A percentile compares a stretch with the other conserved stretches of the same genome.
Evolutionary conservation across 2,888 invertebrate species (phyloP).

Genomic region (Flabesymbios commensalis): DNA sequence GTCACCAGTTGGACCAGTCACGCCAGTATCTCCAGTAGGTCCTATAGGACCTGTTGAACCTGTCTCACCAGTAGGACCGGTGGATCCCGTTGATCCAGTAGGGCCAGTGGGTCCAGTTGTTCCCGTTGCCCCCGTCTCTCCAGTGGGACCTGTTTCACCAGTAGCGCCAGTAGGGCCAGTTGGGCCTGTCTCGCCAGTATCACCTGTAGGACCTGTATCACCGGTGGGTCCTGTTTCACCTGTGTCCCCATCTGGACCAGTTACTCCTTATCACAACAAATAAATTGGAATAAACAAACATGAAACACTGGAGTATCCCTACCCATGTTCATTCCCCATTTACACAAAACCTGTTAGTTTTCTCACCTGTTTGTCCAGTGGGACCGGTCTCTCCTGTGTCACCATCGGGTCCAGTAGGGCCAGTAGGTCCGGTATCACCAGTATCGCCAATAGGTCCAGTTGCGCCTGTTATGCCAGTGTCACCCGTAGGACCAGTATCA

Average conservation of each 20-base stretch:
- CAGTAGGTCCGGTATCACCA: conserved; percentile 15
- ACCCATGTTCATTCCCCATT: too few species aligned
- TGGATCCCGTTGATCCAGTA: conserved; percentile 65
- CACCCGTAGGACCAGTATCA: too few species aligned
- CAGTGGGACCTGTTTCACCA: conserved; percentile 22
- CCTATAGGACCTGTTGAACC: conserved; percentile 10
- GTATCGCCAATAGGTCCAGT: conserved; percentile 20
- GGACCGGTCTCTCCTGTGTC: conserved; percentile 19
- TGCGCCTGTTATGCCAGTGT: neutral
- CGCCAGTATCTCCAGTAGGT: conserved; percentile 1
- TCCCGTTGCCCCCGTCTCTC: conserved; percentile 19
- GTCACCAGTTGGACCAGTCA: conserved; percentile 3
- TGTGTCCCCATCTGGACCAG: conserved; percentile 1
- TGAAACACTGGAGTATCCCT: too few species aligned
- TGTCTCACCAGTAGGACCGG: conserved; percentile 6
- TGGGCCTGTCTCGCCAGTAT: neutral
- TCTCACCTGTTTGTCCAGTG: too few species aligned
- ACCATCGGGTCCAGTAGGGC: conserved; percentile 23
- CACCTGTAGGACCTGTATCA: conserved; percentile 3
- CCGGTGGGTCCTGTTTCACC: conserved; percentile 3
- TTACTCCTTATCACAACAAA: too few species aligned
- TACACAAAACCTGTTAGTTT: too few species aligned
- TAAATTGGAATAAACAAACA: too few species aligned
- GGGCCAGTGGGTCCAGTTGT: conserved; percentile 3
- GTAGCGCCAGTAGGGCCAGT: conserved; percentile 14